These are phyloP conservation scores for Polypterus bichir DNA, from an alignment of 2,113 vertebrate species.

Conservation along the genomic window DNA sequence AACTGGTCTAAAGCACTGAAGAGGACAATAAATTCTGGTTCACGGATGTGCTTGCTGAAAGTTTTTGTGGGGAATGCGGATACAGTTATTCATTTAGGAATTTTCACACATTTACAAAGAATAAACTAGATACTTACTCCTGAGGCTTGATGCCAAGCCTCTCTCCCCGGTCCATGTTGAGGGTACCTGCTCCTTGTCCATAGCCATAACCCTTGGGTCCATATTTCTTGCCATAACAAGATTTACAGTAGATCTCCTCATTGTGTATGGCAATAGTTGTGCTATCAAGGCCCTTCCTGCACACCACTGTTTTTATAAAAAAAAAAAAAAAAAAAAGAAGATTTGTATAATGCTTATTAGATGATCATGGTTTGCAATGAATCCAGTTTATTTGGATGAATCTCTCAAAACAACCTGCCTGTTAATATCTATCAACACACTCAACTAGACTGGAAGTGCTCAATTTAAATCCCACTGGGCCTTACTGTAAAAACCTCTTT, in stretches of 20 bases:
- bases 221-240: conserved; percentile 88
- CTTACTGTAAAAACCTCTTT: too few relatives aligned
- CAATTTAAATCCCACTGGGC: too few relatives aligned
- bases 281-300: conserved; percentile 84
- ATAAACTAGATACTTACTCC: conserved; percentile 47
- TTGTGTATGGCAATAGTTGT: conserved; percentile 79
- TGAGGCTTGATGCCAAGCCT: conserved; percentile 82
- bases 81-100: neutral
- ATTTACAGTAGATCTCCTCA: conserved; percentile 83
- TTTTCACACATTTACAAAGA: neutral
- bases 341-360: too few relatives aligned
- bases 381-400: too few relatives aligned
- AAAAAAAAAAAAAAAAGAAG: conserved; percentile 1
- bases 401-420: conserved; percentile 11
- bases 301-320: conserved; percentile 69
- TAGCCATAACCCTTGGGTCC: conserved; percentile 87
- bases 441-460: too few relatives aligned
- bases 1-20: too few relatives aligned
- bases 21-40: too few relatives aligned
- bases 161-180: conserved; percentile 86
- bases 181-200: conserved; percentile 76
- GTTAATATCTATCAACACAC: too few relatives aligned
- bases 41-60: too few relatives aligned
- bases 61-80: too few relatives aligned
- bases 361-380: too few relatives aligned